Base-by-base conservation (phyloP, 2,797 vertebrate species). In the Phaenicophaeus curvirostris region DNA sequence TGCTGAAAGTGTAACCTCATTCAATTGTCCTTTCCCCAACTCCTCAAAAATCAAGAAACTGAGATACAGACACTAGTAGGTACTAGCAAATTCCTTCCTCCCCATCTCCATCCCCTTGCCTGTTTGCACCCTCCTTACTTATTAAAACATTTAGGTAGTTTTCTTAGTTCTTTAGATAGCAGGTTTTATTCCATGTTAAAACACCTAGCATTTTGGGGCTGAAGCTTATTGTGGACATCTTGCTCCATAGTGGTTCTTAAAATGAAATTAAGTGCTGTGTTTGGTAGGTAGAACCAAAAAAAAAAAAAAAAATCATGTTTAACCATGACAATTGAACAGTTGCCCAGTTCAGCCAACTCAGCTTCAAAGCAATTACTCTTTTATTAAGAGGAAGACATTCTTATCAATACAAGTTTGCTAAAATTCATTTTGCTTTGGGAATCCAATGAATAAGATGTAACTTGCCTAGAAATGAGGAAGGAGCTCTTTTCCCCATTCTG, bases 91-190 rank as follows among this genome's bases (percentile, higher is more conserved):
- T 94, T 96, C 92, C 94, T 97, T 96, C 96, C 91, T 93, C 95
- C 96, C 94, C 96, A 97, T 86, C 94, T 95, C 96, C 95, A 97
- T 96, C 95, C 95, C 95, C 94, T 93, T 93, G 66, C 93, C 92
- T 94, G 81, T 92, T 82, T 88, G 94, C 94, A 94, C 94, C 91
- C 95, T 95, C 91, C 94, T 94, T 92, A 94, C 73, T 93, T 73
- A 66, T 87, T 80, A 63, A 65, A 39, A 80, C 20, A 30, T 84
- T 83, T 19, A 23, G 20, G 28, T 83, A 27, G 37, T 46, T 96
- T 94, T 80, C 54, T 79, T 65, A 82, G 61, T 57, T 92, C 24
- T 82, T 93, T 84, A 76, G 55, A 85, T 8, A 80, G 59, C 13
- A 69, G 33, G 30, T 83, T 78, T 85, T 61, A 85, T 75, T 90